Base-by-base conservation (phyloP, 2,797 vertebrate species). In the Toxotes lorentzi region DNA sequence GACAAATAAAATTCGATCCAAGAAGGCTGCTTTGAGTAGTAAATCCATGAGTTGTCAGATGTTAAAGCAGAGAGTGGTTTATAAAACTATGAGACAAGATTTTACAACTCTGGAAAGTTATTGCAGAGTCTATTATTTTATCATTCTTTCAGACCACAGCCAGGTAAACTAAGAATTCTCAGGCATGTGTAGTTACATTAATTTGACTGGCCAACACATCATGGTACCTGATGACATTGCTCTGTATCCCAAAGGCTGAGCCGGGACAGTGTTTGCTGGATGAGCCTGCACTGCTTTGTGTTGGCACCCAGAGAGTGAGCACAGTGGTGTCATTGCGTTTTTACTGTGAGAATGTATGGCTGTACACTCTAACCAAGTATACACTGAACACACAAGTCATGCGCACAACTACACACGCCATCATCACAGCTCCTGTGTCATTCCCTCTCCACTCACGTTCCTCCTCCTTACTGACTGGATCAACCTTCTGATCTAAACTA, bases 401-500 rank as follows among this genome's bases (percentile, higher is more conserved):
- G 51, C 41, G n/a, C 30, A 65, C 24, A 54, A 50, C 10, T n/a
- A 13, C 68, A 56, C 41, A 51, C 56, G 23, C 43, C 35, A 59
- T 38, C 11, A 17, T 23, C 48, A 2, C 51, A 68, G 35, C 43
- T 62, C 24, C 24, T 48, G 34, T 17, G 10, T 32, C 10, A 4
- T 14, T 58, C 47, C 58, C 60, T 73, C 65, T 58, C 23, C 23
- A 9, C 17, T 47, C 61, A 9, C n/a, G 13, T 34, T 48, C 51
- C 41, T 73, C 57, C 54, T 74, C 54, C 56, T 34, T 23, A 40
- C 43, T 38, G 56, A 40, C 21, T 51, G n/a, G 47, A 65, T 66
- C 34, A 51, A 65, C 41, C 60, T 68, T 58, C 57, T 50, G 47
- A 69, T 81, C 47, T 41, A 23, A 71, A 72, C 51, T 17, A 19